Conservation (phyloP, 2,888 invertebrate species). For the Caenorhabditis angaria region DNA sequence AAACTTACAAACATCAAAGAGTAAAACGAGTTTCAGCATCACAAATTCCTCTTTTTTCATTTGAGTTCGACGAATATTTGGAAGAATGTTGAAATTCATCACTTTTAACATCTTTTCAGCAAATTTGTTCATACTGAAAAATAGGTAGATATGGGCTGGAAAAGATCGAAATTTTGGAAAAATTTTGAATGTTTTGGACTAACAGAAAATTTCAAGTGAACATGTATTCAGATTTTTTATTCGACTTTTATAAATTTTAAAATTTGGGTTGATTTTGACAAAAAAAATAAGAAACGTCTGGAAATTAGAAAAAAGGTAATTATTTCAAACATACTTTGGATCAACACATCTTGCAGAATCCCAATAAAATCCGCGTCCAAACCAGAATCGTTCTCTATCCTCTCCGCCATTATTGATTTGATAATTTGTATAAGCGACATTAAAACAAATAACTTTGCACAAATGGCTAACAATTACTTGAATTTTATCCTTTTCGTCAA, state of each 20-base stretch:
- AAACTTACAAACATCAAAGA: constrained; percentile 1
- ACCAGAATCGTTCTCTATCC: constrained; percentile 16
- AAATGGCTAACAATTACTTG: constrained; percentile 37
- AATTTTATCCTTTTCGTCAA: constrained; percentile 36
- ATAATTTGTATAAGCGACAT: constrained; percentile 35
- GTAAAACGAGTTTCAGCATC: not conserved
- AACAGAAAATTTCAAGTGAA: too few relatives aligned
- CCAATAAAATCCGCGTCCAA: constrained; percentile 39
- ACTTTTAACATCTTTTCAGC: not conserved
- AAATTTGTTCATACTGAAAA: constrained; percentile 4
- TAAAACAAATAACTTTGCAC: constrained; percentile 41
- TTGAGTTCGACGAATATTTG: not conserved
- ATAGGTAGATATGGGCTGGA: too few relatives aligned
- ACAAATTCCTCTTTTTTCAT: constrained; percentile 3
- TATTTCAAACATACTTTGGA: constrained; percentile 27
- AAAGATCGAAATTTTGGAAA: too few relatives aligned
- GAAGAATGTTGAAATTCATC: not conserved
- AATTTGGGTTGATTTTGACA: too few relatives aligned
- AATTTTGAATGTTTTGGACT: too few relatives aligned
- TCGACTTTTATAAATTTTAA: not conserved
- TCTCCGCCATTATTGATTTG: constrained; percentile 4
- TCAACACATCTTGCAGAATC: constrained; percentile 32
- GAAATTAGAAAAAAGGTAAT: too few relatives aligned
- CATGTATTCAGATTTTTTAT: too few relatives aligned
- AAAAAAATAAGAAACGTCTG: too few relatives aligned